Percentiles rank a stretch among this genome's conserved stretches.
Evolutionary conservation across 2,888 invertebrate species (phyloP).

Genomic region (Cheilosia scutellata): DNA sequence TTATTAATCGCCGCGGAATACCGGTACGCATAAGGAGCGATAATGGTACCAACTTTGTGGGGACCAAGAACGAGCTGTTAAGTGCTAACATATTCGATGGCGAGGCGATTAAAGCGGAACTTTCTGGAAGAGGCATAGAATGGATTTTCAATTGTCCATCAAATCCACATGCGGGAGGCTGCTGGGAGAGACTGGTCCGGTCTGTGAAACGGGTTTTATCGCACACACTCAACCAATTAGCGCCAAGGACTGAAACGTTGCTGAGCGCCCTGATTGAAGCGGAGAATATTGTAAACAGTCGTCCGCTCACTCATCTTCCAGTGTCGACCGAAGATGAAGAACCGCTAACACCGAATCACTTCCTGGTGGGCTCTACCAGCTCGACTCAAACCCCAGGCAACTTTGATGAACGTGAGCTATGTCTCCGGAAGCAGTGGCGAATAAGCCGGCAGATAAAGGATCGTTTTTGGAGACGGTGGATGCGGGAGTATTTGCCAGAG

Average conservation of each 20-base stretch:
- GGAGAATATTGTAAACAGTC: constrained; percentile 14
- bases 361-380: not conserved
- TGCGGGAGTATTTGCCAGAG: not conserved
- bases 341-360: constrained; percentile 28
- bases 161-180: constrained; percentile 11
- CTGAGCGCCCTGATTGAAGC: constrained; percentile 10
- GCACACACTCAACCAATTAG: not conserved
- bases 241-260: constrained; percentile 7
- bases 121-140: constrained; percentile 7
- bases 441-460: constrained; percentile 13
- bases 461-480: not conserved
- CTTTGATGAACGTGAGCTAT: not conserved
- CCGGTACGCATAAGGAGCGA: constrained; percentile 41
- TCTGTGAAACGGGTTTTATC: not conserved
- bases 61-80: constrained; percentile 21
- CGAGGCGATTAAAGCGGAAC: constrained; percentile 11
- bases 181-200: constrained; percentile 18
- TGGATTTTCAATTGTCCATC: constrained; percentile 20
- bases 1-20: constrained; percentile 46
- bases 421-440: constrained; percentile 12
- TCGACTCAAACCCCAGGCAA: constrained; percentile 1
- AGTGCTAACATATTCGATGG: not conserved
- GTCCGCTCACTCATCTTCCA: constrained; percentile 9
- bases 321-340: constrained; percentile 19
- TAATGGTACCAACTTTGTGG: constrained; percentile 67